Percentiles rank a stretch among this genome's conserved stretches.
Conservation (phyloP, 2,888 invertebrate genomes). For the Pristionchus exspectatus region DNA sequence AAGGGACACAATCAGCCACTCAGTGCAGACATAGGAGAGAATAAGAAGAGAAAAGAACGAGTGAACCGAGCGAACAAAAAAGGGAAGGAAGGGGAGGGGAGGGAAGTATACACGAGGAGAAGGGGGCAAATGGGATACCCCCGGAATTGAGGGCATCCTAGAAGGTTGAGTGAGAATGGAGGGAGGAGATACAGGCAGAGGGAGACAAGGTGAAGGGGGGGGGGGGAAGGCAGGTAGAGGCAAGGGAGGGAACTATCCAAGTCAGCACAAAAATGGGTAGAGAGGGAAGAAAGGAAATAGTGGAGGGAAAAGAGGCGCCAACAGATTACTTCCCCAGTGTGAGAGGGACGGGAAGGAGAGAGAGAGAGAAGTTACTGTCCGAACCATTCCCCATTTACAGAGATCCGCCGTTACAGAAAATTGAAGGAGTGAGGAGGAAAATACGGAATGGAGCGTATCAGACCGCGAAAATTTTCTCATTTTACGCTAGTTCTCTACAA, state of each 20-base stretch:
- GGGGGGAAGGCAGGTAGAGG: constrained; percentile 43
- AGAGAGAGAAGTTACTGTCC: constrained; percentile 17
- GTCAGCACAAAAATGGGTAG: constrained; percentile 47
- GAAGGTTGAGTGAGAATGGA: neutral
- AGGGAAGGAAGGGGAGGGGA: neutral
- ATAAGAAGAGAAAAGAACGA: constrained; percentile 7
- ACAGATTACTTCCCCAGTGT: constrained; percentile 15
- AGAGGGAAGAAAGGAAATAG: constrained; percentile 53
- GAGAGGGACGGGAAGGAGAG: neutral
- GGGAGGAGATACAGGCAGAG: constrained; percentile 16
- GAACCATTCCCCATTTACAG: neutral
- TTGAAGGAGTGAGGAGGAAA: neutral
- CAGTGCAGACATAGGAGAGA: neutral
- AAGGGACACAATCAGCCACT: constrained; percentile 36
- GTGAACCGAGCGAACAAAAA: neutral
- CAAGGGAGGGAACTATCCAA: constrained; percentile 54
- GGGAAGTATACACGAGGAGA: neutral
- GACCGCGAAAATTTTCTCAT: no score
- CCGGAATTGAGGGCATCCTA: constrained; percentile 3
- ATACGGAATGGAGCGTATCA: neutral
- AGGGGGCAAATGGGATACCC: neutral
- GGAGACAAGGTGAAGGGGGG: constrained; percentile 23
- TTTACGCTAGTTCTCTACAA: neutral
- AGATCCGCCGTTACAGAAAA: neutral
- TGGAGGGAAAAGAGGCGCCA: neutral